Conservation (phyloP, 2,888 invertebrate species). For the Panorpa germanica region DNA sequence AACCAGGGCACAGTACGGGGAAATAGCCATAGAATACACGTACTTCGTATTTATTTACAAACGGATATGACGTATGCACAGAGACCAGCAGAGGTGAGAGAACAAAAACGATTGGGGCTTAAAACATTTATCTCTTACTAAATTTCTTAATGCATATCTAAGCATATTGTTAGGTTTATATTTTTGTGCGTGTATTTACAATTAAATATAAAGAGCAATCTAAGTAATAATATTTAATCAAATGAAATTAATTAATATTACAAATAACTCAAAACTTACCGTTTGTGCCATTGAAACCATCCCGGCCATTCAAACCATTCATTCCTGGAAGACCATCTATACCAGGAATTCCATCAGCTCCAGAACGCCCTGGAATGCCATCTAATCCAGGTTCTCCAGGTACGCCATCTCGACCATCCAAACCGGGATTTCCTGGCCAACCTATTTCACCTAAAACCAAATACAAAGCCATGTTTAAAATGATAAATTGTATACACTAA, state of each 20-base stretch:
- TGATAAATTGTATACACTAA: neutral
- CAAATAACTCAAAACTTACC: constrained; percentile 23
- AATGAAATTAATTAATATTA: no score
- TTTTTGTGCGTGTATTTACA: no score
- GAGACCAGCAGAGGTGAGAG: neutral
- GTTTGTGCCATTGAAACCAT: constrained; percentile 51
- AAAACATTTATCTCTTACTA: constrained; percentile 3
- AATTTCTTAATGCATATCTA: no score
- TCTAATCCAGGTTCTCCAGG: constrained; percentile 83
- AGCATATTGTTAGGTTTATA: no score
- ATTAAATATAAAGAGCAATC: no score
- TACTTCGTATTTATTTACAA: no score
- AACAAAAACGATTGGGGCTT: constrained; percentile 1
- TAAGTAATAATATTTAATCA: no score
- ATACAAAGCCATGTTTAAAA: neutral
- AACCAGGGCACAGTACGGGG: no score
- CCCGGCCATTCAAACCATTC: constrained; percentile 32
- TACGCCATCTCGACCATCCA: constrained; percentile 77
- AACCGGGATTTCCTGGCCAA: constrained; percentile 45
- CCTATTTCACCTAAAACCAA: constrained; percentile 27
- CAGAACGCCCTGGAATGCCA: constrained; percentile 71
- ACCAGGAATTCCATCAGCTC: constrained; percentile 65
- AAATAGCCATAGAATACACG: no score
- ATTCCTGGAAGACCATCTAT: constrained; percentile 37
- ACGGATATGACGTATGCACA: no score